These are phyloP conservation scores for rat (Rattus norvegicus) DNA, from an alignment of 2,113 vertebrate genomes.

Conservation along the genomic window DNA sequence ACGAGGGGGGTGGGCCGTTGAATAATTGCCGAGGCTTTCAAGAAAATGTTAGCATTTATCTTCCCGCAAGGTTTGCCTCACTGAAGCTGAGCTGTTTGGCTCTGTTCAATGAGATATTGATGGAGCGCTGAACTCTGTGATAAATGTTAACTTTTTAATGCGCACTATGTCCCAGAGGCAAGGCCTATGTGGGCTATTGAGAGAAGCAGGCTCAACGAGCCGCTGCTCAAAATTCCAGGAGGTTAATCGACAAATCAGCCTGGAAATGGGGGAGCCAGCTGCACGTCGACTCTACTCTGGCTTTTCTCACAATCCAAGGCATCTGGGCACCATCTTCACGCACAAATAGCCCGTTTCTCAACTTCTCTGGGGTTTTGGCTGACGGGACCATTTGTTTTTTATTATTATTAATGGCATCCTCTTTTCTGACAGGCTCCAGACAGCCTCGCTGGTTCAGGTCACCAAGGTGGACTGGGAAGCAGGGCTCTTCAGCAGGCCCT, in stretches of 20 bases:
- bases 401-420: constrained; percentile 75
- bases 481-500: not conserved
- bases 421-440: constrained; percentile 72
- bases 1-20: constrained; percentile 18
- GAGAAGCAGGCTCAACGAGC: constrained; percentile 57
- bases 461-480: not conserved
- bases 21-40: constrained; percentile 68
- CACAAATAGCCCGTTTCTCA: constrained; percentile 72
- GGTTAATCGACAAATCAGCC: constrained; percentile 75
- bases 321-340: constrained; percentile 79
- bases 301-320: constrained; percentile 62
- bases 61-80: constrained; percentile 54
- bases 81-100: constrained; percentile 56
- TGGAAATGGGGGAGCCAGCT: constrained; percentile 72
- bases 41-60: constrained; percentile 75
- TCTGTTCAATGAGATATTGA: constrained; percentile 64
- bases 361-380: constrained; percentile 65
- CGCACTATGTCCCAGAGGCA: constrained; percentile 70
- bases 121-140: constrained; percentile 71
- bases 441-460: constrained; percentile 56
- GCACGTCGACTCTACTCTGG: constrained; percentile 11
- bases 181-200: constrained; percentile 47
- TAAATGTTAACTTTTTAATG: constrained; percentile 73
- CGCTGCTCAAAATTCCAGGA: constrained; percentile 72
- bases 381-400: constrained; percentile 73